These are phyloP conservation scores for Caranx ignobilis DNA, from an alignment of 2,113 vertebrate genomes.

Conservation along the genomic window DNA sequence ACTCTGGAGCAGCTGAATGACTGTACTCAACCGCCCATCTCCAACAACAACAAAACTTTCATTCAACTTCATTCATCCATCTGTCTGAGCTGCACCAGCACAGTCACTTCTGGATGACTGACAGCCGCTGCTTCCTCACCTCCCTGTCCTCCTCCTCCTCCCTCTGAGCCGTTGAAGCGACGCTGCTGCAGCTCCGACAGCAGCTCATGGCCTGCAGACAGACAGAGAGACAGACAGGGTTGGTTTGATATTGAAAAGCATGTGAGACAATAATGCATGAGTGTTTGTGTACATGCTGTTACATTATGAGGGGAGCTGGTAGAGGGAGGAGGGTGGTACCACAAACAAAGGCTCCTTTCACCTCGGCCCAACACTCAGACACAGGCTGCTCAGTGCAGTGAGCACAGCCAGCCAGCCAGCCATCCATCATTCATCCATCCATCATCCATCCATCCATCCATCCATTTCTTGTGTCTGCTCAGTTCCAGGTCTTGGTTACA, in stretches of 20 bases:
- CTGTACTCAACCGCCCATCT: conserved; percentile 9
- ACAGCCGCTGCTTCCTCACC: conserved; percentile 62
- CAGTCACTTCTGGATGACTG: conserved; percentile 9
- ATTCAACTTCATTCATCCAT: neutral
- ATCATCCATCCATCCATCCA: neutral
- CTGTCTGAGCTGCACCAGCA: neutral
- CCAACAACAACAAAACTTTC: neutral
- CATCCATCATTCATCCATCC: conserved; percentile 6
- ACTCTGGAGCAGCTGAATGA: conserved; percentile 10
- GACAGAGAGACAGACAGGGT: neutral
- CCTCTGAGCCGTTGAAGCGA: conserved; percentile 95
- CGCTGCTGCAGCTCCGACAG: conserved; percentile 97
- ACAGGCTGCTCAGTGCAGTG: conserved; percentile 25
- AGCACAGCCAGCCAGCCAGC: conserved; percentile 7
- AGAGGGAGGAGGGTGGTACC: conserved; percentile 62
- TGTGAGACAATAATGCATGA: conserved; percentile 43
- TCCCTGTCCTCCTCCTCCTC: conserved; percentile 79
- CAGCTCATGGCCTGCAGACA: conserved; percentile 91
- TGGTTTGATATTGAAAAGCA: conserved; percentile 11
- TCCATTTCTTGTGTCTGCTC: neutral
- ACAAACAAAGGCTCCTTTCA: conserved; percentile 72
- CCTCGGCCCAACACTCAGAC: conserved; percentile 29
- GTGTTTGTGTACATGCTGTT: conserved; percentile 52
- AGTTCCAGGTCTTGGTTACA: conserved; percentile 6
- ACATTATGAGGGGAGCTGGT: conserved; percentile 45